phyloP scores from a whole-genome alignment of 2,113 vertebrate genomes.

The Ivindomyrus marchei region DNA sequence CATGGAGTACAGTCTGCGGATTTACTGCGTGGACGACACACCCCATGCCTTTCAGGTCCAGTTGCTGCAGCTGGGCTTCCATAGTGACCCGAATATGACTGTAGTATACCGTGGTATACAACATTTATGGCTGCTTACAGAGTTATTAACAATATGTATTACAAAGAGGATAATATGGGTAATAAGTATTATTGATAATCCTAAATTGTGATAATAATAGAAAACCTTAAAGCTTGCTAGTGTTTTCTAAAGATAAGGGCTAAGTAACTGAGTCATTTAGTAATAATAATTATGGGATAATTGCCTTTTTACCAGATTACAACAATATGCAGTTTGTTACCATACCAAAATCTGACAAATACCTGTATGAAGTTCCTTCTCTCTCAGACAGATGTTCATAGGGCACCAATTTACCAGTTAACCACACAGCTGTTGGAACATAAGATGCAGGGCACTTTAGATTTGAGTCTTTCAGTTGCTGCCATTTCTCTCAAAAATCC shows the following conservation, averaged over 20 bases:
- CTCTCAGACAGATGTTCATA: neutral
- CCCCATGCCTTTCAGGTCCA: conserved; percentile 73
- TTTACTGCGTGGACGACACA: conserved; percentile 75
- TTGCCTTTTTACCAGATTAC: neutral
- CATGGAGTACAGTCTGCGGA: conserved; percentile 72
- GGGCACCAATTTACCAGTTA: neutral
- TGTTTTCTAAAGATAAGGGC: neutral
- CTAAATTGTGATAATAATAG: neutral
- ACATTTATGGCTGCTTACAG: neutral
- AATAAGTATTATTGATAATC: neutral
- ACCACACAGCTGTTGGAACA: neutral
- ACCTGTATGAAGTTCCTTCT: neutral
- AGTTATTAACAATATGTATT: neutral
- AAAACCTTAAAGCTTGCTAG: neutral
- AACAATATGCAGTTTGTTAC: neutral
- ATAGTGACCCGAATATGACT: neutral
- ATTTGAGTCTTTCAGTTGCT: neutral
- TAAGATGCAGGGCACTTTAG: neutral
- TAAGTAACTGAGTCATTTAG: neutral
- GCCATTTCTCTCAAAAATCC: neutral
- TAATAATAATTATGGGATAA: neutral
- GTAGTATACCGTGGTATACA: neutral
- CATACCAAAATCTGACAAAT: neutral
- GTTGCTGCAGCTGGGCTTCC: conserved; percentile 7
- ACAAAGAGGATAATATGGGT: neutral